Percentiles rank a stretch among this genome's conserved stretches.
Conservation (phyloP, 2,113 vertebrate species). For the Natator depressus region DNA sequence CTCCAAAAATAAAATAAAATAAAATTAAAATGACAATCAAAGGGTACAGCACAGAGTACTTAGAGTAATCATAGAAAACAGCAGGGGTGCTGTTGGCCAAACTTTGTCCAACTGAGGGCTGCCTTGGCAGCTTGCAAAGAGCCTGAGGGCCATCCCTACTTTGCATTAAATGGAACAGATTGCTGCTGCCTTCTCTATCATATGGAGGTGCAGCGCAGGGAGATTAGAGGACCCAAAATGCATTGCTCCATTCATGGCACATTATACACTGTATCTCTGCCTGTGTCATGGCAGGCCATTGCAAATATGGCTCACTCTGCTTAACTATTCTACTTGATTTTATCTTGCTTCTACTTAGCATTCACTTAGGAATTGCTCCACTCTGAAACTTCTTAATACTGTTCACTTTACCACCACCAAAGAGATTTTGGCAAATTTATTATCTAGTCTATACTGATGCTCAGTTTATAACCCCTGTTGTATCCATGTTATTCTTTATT, state of each 20-base stretch:
- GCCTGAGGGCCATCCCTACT: slow-evolving; percentile 62
- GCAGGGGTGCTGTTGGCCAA: slow-evolving; percentile 58
- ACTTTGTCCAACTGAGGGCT: slow-evolving; percentile 46
- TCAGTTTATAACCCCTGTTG: not conserved
- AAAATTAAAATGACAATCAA: not conserved
- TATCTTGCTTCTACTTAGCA: fast-evolving
- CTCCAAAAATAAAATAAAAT: not conserved
- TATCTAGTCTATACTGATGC: not conserved
- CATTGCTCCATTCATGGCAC: not conserved
- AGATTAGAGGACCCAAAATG: slow-evolving; percentile 54
- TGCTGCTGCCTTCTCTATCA: slow-evolving; percentile 61
- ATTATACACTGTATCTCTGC: not conserved
- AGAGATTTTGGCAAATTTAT: not conserved
- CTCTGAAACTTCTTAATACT: not conserved
- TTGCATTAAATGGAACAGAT: slow-evolving; percentile 60
- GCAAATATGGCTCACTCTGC: not conserved
- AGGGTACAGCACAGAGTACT: not conserved
- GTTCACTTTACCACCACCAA: not conserved
- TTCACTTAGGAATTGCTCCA: not conserved
- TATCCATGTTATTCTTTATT: not conserved
- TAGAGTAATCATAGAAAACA: slow-evolving; percentile 7
- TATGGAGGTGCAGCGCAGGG: not conserved
- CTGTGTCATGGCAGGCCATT: not conserved
- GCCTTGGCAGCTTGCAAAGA: slow-evolving; percentile 63
- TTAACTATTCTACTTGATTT: not conserved